Evolutionary conservation across 2,797 vertebrate species (phyloP), one percentile per base, ranked within the genome.

Genomic region (Tenualosa ilisha): DNA sequence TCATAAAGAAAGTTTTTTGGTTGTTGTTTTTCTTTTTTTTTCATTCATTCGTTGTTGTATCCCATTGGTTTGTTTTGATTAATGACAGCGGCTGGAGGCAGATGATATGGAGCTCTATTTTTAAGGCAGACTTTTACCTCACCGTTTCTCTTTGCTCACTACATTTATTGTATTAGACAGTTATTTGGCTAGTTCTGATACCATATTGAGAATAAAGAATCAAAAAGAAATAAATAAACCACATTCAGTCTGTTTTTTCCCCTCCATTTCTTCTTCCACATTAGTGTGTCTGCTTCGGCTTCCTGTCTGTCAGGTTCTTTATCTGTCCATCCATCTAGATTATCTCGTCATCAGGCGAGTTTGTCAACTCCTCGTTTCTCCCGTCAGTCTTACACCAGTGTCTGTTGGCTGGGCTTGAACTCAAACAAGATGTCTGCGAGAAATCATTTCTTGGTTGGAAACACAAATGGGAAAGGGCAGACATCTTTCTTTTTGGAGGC

Each of bases 241-340:
- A 11, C 59, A 24, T 63, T 63, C 59, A 63, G 22, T 8, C 8
- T 63, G 8, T 24, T 63, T 63, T 75, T 75, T 40, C 68, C 31
- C 17, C 31, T 75, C 15, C 6, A 43, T 17, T 75, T 7, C 68
- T 43, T 75, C 68, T 40, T 75, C 68, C 68, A 20, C 68, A 75
- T 75, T 40, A 5, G 37, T 75, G 37, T 43, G 37, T 75, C 68
- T 75, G 37, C 4, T 1, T 0, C 6, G 50, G 31, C 68, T 75
- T 75, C 68, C 68, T 75, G 68, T 75, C 68, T 75, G 68, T 75
- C 68, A 75, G 37, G 13, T 2, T 75, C 68, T 43, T 75, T 43
- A 75, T 75, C 68, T 75, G 68, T 75, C 68, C 68, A 75, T 75
- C 37, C 68, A 12, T 75, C 68, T 75, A 75, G 68, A 75, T 75